Evolutionary conservation across 2,888 invertebrate species (phyloP), one percentile per base, ranked within the genome.

Genomic region (Agonopterix arenella): DNA sequence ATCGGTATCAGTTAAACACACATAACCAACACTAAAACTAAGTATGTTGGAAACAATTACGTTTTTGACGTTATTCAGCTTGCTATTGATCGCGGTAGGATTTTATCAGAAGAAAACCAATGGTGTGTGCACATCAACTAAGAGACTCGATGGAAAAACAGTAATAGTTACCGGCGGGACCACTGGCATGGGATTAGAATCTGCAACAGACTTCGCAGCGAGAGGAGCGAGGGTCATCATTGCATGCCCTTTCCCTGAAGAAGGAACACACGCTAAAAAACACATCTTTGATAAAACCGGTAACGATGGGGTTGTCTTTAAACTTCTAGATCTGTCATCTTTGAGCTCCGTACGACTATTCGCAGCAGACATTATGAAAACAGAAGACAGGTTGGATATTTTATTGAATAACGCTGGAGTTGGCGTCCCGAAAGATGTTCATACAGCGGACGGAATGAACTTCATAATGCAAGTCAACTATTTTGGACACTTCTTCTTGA

Each of bases 381-480:
- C 90, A 1, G 94, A 94, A 77, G 68, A 80, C 11, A 89, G 89
- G 65, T 73, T 96, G 50, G 93, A 96, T 75, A 93, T 95, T 2
- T 77, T 96, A 8, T 90, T 96, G 50, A 95, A 95, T 69, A 96
- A 96, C 71, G 96, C 96, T 1, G 96, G 95, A 8, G 93, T 93
- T 0, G 90, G 93, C 58, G 85, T 90, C 0, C 91, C 92, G 62
- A 79, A 78, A n/a, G 90, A 55, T 8, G 38, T 38, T 13, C 86
- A 90, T 54, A 93, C 93, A 43, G 92, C 92, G 66, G 96, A 96
- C 68, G 94, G 93, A 0, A 76, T 96, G 48, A 96, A 96, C 72
- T 75, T 92, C 57, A 95, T 94, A 2, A 95, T 96, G 93, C 96
- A 94, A 3, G 95, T 95, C 2, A 97, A 97, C 75, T 94, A 96